These are phyloP conservation scores for Drosophila melanocephala DNA, from an alignment of 2,888 invertebrate genomes.

Conservation along the genomic window DNA sequence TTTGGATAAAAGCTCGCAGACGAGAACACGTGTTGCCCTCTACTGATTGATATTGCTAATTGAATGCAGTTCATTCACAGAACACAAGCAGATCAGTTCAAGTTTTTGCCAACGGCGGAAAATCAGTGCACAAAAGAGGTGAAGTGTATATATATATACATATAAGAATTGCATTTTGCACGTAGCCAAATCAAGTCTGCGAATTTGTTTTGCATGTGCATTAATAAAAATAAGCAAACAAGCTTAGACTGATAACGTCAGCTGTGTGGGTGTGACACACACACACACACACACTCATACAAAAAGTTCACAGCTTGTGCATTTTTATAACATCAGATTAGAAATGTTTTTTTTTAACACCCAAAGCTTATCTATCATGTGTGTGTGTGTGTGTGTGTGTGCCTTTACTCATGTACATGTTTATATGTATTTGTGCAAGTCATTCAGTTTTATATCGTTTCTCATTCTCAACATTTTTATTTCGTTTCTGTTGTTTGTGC, in stretches of 20 bases:
- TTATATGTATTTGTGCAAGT: neutral
- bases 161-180: neutral
- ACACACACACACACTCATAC: neutral
- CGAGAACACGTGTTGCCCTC: slow-evolving; percentile 40
- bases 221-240: slow-evolving; percentile 33
- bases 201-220: slow-evolving; percentile 24
- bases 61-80: slow-evolving; percentile 26
- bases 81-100: slow-evolving; percentile 24
- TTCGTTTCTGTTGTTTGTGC: neutral
- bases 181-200: slow-evolving; percentile 11
- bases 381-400: neutral
- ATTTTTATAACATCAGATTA: neutral
- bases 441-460: slow-evolving; percentile 17
- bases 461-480: neutral
- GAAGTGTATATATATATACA: neutral
- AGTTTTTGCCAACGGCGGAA: slow-evolving; percentile 13
- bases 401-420: neutral
- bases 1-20: slow-evolving; percentile 44
- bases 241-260: slow-evolving; percentile 33
- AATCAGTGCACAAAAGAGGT: slow-evolving; percentile 32
- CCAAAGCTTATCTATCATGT: neutral
- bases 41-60: slow-evolving; percentile 11
- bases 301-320: slow-evolving; percentile 30
- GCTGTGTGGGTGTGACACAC: neutral
- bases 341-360: neutral